phyloP scores from a whole-genome alignment of 1,140 invertebrate species.

The Drosophila varians region DNA sequence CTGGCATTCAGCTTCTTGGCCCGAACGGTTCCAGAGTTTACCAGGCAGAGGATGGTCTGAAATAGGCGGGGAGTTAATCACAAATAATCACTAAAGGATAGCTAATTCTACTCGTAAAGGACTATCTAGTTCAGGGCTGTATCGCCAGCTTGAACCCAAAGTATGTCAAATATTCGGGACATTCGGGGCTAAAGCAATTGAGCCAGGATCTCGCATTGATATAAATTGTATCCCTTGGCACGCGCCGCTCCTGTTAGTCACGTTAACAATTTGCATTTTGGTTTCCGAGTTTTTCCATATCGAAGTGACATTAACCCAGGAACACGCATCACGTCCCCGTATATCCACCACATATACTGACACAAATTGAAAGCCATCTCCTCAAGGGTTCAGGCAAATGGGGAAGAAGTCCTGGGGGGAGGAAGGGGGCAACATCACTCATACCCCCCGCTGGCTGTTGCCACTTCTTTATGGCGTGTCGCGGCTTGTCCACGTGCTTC shows the following conservation, averaged over 20 bases:
- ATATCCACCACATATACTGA: slow-evolving; percentile 3
- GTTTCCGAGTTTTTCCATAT: slow-evolving; percentile 40
- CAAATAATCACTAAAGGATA: too few species aligned
- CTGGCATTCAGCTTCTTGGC: slow-evolving; percentile 81
- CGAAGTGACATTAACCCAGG: slow-evolving; percentile 63
- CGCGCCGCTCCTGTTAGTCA: slow-evolving; percentile 51
- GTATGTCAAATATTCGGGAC: slow-evolving; percentile 22
- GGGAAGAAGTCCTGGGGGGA: neutral
- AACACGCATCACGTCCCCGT: slow-evolving; percentile 58
- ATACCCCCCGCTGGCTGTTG: slow-evolving; percentile 27
- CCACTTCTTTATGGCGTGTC: slow-evolving; percentile 65
- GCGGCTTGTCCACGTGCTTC: slow-evolving; percentile 54
- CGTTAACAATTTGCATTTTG: slow-evolving; percentile 70
- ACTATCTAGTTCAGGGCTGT: neutral
- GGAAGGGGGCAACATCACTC: slow-evolving; percentile 11
- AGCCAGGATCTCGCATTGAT: slow-evolving; percentile 22
- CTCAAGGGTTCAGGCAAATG: slow-evolving; percentile 31
- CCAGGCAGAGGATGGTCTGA: slow-evolving; percentile 69
- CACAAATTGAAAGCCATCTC: slow-evolving; percentile 66
- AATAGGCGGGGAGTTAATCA: neutral
- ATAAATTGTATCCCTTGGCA: slow-evolving; percentile 44
- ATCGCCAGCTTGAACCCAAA: neutral
- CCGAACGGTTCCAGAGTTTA: slow-evolving; percentile 47
- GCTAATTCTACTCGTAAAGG: too few species aligned
- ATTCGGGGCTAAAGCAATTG: slow-evolving; percentile 23